Base-by-base conservation (phyloP, 1,140 invertebrate genomes). In the Orius laevigatus region DNA sequence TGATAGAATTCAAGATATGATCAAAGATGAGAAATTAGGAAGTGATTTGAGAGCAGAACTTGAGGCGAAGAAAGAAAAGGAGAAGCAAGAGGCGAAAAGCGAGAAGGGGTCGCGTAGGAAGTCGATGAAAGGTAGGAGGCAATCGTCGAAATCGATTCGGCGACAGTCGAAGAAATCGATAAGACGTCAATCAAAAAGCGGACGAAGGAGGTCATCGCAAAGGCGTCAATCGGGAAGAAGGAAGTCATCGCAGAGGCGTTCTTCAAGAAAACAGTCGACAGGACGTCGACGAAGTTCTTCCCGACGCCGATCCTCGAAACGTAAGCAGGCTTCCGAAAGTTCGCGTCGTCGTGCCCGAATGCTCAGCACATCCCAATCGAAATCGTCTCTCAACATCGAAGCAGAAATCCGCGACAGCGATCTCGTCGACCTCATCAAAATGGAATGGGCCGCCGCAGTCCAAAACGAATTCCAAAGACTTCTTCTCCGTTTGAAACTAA, bases 391-490 rank as follows among this genome's bases (percentile, higher is more conserved):
- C 14, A 43, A 16, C 41, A n/a, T 43, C 18, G 15, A 16, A 8
- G 33, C 8, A 4, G 11, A 34, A 14, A 47, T 33, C 18, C n/a
- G 11, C 12, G 10, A 10, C 10, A 34, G 31, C 11, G 12, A 46
- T 46, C n/a, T 32, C 18, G 46, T 45, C n/a, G 40, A 51, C 19
- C 44, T 44, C 6, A 10, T 10, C 11, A 47, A 32, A 35, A 45
- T 32, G 9, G 54, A 53, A 32, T 55, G 54, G 51, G n/a, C 4
- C 18, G 11, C 6, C 19, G 72, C 64, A 8, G 51, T 70, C 8
- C 62, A 67, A 45, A 71, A 66, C 14, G 73, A 75, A 61, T 64
- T 66, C 47, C 63, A 61, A 44, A 60, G 74, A 52, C 58, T 65
- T 2, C 56, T 57, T 15, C 55, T 67, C 36, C 64, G 69, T 32